These are phyloP conservation scores for Amiota mariae DNA, from an alignment of 2,888 invertebrate genomes.

Conservation along the genomic window DNA sequence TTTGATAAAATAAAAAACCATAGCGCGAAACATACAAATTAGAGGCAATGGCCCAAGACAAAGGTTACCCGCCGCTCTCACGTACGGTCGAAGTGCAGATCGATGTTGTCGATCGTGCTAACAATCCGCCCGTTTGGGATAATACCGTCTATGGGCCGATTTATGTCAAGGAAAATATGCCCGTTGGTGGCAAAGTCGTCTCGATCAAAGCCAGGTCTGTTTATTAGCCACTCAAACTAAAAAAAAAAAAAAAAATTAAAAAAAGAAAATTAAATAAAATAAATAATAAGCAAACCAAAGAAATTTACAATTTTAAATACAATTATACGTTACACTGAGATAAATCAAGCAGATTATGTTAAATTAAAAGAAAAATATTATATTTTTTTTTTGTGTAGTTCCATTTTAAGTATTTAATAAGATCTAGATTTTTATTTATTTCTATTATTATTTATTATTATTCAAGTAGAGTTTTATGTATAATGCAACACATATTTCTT, in stretches of 20 bases:
- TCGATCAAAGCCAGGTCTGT: constrained; percentile 99
- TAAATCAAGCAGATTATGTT: no score
- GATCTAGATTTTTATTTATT: no score
- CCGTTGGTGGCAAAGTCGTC: constrained; percentile 97
- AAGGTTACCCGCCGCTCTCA: constrained; percentile 95
- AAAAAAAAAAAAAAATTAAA: constrained; percentile 40
- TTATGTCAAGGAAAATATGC: constrained; percentile 97
- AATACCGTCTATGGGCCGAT: constrained; percentile 96
- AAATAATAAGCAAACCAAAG: not conserved
- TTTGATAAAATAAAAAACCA: not conserved
- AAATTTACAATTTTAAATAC: not conserved
- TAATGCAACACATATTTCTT: no score
- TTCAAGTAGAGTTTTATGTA: no score
- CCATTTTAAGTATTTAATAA: no score
- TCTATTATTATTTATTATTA: no score
- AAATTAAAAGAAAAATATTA: no score
- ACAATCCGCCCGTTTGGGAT: constrained; percentile 98
- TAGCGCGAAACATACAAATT: constrained; percentile 98
- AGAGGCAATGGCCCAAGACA: constrained; percentile 98
- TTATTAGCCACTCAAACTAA: not conserved
- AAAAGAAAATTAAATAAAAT: constrained; percentile 8
- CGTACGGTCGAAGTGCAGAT: constrained; percentile 98
- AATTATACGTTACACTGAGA: no score
- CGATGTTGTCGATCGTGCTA: constrained; percentile 97
- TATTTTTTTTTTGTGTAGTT: no score